A percentile compares a stretch with the other conserved stretches of the same genome.
phyloP scores from a whole-genome alignment of 2,113 vertebrate genomes.

The Bubalus kerabau region DNA sequence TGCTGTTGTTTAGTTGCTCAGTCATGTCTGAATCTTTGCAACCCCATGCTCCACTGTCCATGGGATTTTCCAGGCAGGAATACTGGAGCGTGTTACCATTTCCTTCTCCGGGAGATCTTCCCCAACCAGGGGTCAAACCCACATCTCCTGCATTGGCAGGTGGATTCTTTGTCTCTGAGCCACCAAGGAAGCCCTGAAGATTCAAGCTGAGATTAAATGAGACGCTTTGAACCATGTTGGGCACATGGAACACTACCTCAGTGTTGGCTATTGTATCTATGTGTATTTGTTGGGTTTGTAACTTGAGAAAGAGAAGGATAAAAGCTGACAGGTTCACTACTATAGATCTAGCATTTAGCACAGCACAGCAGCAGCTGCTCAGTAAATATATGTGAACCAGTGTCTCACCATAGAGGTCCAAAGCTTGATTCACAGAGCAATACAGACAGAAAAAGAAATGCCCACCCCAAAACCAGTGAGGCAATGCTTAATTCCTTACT shows the following conservation, averaged over 20 bases:
- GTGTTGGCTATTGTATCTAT: not conserved
- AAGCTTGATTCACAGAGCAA: not conserved
- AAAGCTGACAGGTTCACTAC: not conserved
- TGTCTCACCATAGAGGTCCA: not conserved
- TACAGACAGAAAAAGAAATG: not conserved
- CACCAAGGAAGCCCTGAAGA: not conserved
- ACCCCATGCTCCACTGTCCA: not conserved
- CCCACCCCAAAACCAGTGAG: not conserved
- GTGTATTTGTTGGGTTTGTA: not conserved
- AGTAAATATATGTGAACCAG: not conserved
- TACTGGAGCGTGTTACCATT: not conserved
- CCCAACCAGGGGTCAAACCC: not conserved
- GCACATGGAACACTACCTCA: not conserved
- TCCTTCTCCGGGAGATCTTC: not conserved
- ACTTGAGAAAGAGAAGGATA: not conserved
- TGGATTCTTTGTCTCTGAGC: not conserved
- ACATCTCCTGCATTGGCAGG: not conserved
- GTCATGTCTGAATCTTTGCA: not conserved
- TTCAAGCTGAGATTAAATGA: not conserved
- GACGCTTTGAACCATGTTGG: not conserved
- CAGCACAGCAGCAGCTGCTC: not conserved
- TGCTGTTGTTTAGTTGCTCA: not conserved
- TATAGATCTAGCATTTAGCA: not conserved
- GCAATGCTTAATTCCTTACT: not conserved
- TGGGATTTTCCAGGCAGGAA: not conserved